A percentile compares a stretch with the other conserved stretches of the same genome.
These are phyloP conservation scores for Leptopilina boulardi DNA, from an alignment of 1,140 invertebrate genomes.

Conservation along the genomic window DNA sequence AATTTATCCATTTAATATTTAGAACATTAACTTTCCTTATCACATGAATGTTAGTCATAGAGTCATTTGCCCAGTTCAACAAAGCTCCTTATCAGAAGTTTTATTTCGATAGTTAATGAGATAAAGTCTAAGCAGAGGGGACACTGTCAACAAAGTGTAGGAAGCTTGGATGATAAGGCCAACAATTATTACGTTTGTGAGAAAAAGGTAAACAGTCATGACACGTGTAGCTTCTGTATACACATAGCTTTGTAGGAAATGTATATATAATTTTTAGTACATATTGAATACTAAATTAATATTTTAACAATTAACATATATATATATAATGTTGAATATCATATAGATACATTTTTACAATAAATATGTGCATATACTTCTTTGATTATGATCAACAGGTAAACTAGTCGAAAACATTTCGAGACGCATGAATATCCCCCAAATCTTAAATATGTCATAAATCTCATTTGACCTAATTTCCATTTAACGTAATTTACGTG, in stretches of 20 bases:
- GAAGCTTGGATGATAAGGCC: conserved; percentile 25
- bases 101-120: conserved; percentile 32
- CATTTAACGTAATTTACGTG: no score
- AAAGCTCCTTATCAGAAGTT: conserved; percentile 19
- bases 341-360: not conserved
- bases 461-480: no score
- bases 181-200: conserved; percentile 30
- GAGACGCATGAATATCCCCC: no score
- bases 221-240: conserved; percentile 21
- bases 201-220: conserved; percentile 16
- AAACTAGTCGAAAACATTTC: no score
- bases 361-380: no score
- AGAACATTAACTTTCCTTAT: not conserved
- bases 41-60: conserved; percentile 12
- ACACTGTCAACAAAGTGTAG: conserved; percentile 16
- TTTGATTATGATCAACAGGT: no score
- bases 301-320: not conserved
- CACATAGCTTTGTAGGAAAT: not conserved
- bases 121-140: conserved; percentile 9
- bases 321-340: not conserved
- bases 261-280: not conserved
- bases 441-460: no score
- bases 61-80: conserved; percentile 2
- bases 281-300: not conserved
- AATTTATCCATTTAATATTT: not conserved